Evolutionary conservation across 37 sponge, comb jelly and placozoan genomes (phyloP), one percentile per base, ranked within the genome.

Genomic region (Chondrosia reniformis): DNA sequence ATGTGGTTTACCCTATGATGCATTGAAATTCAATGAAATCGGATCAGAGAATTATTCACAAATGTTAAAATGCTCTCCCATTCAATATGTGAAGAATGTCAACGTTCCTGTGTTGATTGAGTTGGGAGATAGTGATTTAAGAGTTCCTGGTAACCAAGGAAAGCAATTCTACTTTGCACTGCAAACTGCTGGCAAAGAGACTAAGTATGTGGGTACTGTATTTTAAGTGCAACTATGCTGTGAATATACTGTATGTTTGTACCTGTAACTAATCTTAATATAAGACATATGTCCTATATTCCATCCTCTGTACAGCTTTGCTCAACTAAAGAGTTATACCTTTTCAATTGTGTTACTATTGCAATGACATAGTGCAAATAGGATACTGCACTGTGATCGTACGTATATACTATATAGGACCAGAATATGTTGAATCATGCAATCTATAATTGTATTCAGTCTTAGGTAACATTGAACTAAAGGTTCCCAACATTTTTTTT

Each of bases 1-100:
- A 63, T 45, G 78, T 61, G 99, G 99, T 38, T 22, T 83, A 27
- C 52, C 81, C 76, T 84, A 80, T 76, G 57, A 81, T 34, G 66
- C 82, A 25, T 43, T 54, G 31, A 80, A 30, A 27, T 71, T 84
- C 0, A 75, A 81, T 5, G 25, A 43, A 34, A 41, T 34, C 1
- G 80, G 85, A 24, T 42, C 77, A 15, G 89, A 83, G 30, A 59
- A 55, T 7, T 64, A 83, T n/a, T 46, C 72, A 13, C 71, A 44
- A 4, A 83, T 97, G 88, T 61, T 87, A 15, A n/a, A 71, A 1
- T 37, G 36, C 22, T 97, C 98, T 22, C 98, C 98, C 33, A 97
- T 94, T 34, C 49, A 46, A 0, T 74, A 83, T 30, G 91, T 76
- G 0, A 76, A 87, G 45, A 77, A 89, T 83, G 91, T 93, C 36